Percentiles rank a stretch among this genome's conserved stretches.
These are phyloP conservation scores for Epistrophella euchroma DNA, from an alignment of 2,888 invertebrate genomes.

Conservation along the genomic window DNA sequence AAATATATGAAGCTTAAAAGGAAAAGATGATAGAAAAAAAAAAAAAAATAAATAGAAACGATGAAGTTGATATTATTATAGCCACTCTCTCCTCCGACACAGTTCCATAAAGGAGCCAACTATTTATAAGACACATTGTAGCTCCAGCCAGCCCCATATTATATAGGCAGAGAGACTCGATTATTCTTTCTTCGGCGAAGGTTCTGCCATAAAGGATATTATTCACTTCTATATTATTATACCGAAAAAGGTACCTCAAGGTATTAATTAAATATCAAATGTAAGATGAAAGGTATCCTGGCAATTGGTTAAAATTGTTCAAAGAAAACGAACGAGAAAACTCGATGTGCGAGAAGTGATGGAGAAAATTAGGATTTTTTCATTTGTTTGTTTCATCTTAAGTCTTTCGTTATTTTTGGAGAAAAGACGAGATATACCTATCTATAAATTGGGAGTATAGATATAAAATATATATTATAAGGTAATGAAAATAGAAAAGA, in stretches of 20 bases:
- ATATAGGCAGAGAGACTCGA: conserved; percentile 8
- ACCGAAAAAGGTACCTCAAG: not conserved
- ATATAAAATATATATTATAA: not conserved
- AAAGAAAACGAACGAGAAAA: not conserved
- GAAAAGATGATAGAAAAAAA: conserved; percentile 18
- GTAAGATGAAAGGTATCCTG: conserved; percentile 62
- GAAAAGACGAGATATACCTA: not conserved
- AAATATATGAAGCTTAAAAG: conserved; percentile 49
- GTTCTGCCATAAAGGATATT: not conserved
- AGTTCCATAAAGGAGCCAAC: conserved; percentile 7
- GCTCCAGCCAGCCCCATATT: not conserved
- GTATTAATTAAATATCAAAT: conserved; percentile 69
- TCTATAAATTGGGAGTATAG: not conserved
- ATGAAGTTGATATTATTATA: conserved; percentile 46
- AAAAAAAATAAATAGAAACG: conserved; percentile 17
- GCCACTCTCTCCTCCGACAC: not conserved
- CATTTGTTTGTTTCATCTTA: conserved; percentile 16
- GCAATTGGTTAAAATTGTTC: conserved; percentile 59
- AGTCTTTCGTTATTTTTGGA: conserved; percentile 15
- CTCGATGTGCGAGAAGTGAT: conserved; percentile 27
- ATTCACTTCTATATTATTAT: not conserved
- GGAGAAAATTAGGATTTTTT: conserved; percentile 38
- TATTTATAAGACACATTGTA: conserved; percentile 2
- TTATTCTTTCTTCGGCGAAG: conserved; percentile 6
- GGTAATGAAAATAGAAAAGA: conserved; percentile 42